Evolutionary conservation across 2,113 vertebrate genomes (phyloP).

Genomic region (Etheostoma spectabile): DNA sequence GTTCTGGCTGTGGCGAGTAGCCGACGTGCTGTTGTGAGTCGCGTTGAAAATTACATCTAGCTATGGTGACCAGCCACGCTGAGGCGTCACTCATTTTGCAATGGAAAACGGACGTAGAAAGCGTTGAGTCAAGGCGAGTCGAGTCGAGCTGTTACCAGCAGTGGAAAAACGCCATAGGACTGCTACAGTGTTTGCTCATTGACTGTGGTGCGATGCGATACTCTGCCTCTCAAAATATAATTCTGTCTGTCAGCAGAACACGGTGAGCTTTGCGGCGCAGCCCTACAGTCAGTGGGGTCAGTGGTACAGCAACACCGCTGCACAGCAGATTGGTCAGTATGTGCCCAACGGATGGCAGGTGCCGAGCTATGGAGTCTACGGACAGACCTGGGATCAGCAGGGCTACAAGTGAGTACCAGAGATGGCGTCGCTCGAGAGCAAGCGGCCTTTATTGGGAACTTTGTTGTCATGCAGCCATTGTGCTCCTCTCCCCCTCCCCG

Average conservation of each 20-base stretch:
- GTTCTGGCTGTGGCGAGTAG: too few relatives aligned
- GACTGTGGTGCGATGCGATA: constrained; percentile 16
- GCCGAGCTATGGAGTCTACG: constrained; percentile 92
- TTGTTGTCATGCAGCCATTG: neutral
- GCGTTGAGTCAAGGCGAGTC: too few relatives aligned
- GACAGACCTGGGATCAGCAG: constrained; percentile 96
- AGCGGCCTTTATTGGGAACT: neutral
- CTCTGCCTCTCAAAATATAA: constrained; percentile 36
- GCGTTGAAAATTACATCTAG: too few relatives aligned
- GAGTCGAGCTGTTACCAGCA: too few relatives aligned
- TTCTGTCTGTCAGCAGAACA: constrained; percentile 84
- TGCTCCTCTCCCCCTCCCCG: neutral
- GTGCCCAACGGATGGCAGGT: constrained; percentile 98
- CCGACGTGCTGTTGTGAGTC: too few relatives aligned
- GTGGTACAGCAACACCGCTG: constrained; percentile 91
- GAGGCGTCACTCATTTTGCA: too few relatives aligned
- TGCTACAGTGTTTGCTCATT: neutral
- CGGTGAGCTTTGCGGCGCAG: constrained; percentile 91
- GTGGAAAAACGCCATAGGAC: too few relatives aligned
- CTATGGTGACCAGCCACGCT: too few relatives aligned
- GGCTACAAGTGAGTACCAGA: constrained; percentile 90
- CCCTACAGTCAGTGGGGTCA: constrained; percentile 96
- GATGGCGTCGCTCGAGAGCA: neutral
- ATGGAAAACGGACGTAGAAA: too few relatives aligned
- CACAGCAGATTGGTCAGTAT: constrained; percentile 95